Conservation (phyloP, 2,113 vertebrate species). For the Phoenicopterus ruber region DNA sequence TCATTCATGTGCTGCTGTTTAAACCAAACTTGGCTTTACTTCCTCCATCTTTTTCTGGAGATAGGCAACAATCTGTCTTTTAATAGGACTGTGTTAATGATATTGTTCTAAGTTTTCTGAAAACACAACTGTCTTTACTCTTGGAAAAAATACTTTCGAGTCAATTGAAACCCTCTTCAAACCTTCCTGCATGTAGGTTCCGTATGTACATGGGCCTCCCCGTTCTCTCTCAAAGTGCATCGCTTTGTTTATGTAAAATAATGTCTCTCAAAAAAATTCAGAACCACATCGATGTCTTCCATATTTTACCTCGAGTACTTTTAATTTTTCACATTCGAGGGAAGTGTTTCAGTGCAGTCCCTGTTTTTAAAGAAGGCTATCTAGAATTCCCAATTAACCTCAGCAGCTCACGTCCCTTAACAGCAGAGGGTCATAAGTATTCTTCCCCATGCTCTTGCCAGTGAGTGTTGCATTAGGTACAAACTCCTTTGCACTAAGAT, state of each 20-base stretch:
- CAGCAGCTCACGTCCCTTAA: background rate
- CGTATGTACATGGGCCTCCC: fast-evolving
- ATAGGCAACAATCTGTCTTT: background rate
- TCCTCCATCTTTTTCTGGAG: background rate
- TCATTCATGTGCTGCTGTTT: conserved; percentile 34
- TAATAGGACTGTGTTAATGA: background rate
- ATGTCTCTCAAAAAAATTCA: background rate
- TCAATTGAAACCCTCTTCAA: background rate
- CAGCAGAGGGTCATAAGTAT: background rate
- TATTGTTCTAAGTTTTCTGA: conserved; percentile 18
- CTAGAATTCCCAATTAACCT: background rate
- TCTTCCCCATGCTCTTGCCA: fast-evolving
- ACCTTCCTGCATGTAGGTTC: background rate
- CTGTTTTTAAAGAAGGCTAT: background rate
- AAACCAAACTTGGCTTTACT: conserved; percentile 58
- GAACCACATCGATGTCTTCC: fast-evolving
- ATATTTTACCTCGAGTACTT: background rate
- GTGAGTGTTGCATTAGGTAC: background rate
- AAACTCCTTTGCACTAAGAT: background rate
- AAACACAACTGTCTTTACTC: conserved; percentile 22
- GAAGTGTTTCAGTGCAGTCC: background rate
- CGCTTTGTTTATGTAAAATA: fast-evolving
- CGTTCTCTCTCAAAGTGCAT: background rate
- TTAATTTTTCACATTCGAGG: background rate
- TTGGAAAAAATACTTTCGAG: background rate